Base-by-base conservation (phyloP, 2,888 invertebrate genomes). In the Mycalesis mineus region DNA sequence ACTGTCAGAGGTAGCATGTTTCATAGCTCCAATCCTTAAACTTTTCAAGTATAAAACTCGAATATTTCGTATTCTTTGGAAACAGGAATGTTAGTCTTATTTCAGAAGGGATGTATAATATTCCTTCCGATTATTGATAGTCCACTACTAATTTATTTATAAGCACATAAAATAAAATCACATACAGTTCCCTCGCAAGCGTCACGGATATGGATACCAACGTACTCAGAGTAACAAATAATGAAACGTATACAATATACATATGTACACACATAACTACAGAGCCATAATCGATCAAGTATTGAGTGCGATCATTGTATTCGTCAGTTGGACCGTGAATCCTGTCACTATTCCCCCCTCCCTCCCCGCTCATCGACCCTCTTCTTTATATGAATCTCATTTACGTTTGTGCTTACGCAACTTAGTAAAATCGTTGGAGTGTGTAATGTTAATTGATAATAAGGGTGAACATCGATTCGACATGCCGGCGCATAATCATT, bases 231-330 rank as follows among this genome's bases (percentile, higher is more conserved):
- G 51, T 56, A 62, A 60, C 57, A 57, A 58, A 61, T 61, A 55
- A 60, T 55, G 55, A 51, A 42, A 57, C 59, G 54, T 57, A 54
- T 57, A 49, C 65, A 67, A 58, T 8, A 57, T 28, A 49, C 65
- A 67, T 63, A 68, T 58, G 62, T 67, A 70, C 66, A 66, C 75
- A 73, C 68, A 66, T 76, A 73, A 70, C 70, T 71, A 82, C 80
- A 84, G 80, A 83, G 71, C 82, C 77, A 87, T 88, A 88, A 88
- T 88, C 88, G 87, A 88, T 88, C 85, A 83, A 75, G 82, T 85
- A 88, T 88, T 85, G 85, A 84, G 83, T 74, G 67, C 83, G 78
- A 85, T 85, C 88, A 88, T 88, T 88, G 88, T 88, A 77, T 70
- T 82, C 79, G 75, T 77, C 76, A 80, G 85, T 76, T 88, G 87